Percentiles rank a stretch among this genome's conserved stretches.
These are phyloP conservation scores for Brachyhypopomus occidentalis DNA, from an alignment of 2,113 vertebrate species.

Conservation along the genomic window DNA sequence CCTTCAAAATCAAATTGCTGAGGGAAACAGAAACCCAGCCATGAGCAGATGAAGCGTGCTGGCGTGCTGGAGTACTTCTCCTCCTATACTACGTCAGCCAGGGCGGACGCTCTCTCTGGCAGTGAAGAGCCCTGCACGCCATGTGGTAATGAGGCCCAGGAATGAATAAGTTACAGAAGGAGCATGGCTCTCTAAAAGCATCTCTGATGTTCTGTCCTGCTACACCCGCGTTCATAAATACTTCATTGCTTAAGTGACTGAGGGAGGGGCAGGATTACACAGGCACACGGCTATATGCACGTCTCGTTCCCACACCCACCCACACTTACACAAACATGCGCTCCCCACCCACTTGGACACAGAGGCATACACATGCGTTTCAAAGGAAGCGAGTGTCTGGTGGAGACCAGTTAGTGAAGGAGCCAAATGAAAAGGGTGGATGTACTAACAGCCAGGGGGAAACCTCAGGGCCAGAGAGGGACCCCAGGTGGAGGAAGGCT, in stretches of 20 bases:
- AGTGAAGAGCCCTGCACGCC: background rate
- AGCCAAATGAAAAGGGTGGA: background rate
- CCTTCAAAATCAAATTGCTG: background rate
- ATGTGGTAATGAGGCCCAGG: constrained; percentile 17
- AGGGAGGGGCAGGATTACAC: constrained; percentile 10
- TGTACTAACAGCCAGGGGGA: background rate
- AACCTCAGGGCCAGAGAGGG: background rate
- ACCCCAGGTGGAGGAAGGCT: background rate
- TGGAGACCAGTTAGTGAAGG: background rate
- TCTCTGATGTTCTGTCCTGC: constrained; percentile 23
- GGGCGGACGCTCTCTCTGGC: background rate
- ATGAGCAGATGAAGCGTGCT: too few relatives aligned
- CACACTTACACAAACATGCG: background rate
- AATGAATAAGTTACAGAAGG: constrained; percentile 21
- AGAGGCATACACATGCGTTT: too few relatives aligned
- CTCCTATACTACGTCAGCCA: background rate
- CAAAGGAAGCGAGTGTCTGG: background rate
- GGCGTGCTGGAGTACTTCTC: too few relatives aligned
- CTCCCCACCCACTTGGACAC: background rate
- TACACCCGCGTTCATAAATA: constrained; percentile 22
- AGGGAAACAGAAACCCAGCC: too few relatives aligned
- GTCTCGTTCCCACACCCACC: background rate
- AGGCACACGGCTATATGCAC: background rate
- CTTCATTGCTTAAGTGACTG: background rate
- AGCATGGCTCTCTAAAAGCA: constrained; percentile 5